Conservation (phyloP, 2,113 vertebrate genomes). For the Ahaetulla prasina region DNA sequence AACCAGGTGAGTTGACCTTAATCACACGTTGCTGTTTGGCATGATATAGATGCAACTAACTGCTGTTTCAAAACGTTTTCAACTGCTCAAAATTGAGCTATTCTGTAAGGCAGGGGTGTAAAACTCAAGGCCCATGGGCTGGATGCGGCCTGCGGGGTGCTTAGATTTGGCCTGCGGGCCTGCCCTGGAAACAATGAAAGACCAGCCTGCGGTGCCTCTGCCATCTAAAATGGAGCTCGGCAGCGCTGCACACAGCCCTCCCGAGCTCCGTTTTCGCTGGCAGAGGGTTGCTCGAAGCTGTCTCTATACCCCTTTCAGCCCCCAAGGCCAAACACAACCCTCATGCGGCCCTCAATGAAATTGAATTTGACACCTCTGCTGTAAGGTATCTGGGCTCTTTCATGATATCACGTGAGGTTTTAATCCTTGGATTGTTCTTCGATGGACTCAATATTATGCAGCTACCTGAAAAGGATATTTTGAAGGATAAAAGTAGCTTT, state of each 20-base stretch:
- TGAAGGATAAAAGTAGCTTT: not conserved
- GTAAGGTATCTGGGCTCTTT: not conserved
- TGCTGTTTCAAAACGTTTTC: not conserved
- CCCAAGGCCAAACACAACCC: too few species aligned
- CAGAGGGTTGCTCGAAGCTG: too few species aligned
- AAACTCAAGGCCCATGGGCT: too few species aligned
- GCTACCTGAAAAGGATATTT: not conserved
- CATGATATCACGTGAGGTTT: not conserved
- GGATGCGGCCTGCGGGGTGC: too few species aligned
- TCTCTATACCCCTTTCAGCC: too few species aligned
- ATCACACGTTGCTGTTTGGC: not conserved
- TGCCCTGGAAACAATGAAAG: too few species aligned
- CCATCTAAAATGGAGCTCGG: too few species aligned
- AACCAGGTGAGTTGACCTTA: slow-evolving; percentile 72
- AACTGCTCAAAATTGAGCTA: not conserved
- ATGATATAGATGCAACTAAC: not conserved
- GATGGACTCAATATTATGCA: not conserved
- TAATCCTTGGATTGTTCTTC: not conserved
- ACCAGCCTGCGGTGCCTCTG: too few species aligned
- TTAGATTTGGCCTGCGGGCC: too few species aligned
- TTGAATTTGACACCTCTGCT: not conserved
- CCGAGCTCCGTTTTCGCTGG: too few species aligned
- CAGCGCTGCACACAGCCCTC: too few species aligned
- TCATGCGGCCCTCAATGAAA: too few species aligned
- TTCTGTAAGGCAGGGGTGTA: not conserved